A percentile compares a stretch with the other conserved stretches of the same genome.
Conservation (phyloP, 2,797 vertebrate genomes). For the Sciaenops ocellatus region DNA sequence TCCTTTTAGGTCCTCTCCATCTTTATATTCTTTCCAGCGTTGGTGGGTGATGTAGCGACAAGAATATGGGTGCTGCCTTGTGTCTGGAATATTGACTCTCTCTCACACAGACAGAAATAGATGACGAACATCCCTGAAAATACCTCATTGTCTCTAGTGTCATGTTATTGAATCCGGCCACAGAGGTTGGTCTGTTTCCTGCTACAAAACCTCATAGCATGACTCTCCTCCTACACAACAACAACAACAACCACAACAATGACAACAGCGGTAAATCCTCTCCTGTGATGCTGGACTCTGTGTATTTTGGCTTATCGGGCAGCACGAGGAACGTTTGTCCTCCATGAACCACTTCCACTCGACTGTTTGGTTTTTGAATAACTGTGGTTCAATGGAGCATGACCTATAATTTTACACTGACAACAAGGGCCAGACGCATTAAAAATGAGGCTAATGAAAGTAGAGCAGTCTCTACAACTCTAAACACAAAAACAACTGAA, state of each 20-base stretch:
- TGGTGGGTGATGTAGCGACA: conserved; percentile 42
- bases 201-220: conserved; percentile 60
- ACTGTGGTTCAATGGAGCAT: conserved; percentile 40
- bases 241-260: conserved; percentile 44
- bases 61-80: conserved; percentile 58
- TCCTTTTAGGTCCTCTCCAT: conserved; percentile 12
- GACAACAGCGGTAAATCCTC: conserved; percentile 25
- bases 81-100: conserved; percentile 47
- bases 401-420: conserved; percentile 20
- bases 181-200: conserved; percentile 55
- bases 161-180: conserved; percentile 38
- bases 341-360: conserved; percentile 21
- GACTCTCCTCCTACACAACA: conserved; percentile 42
- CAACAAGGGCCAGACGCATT: conserved; percentile 15
- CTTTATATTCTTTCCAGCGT: conserved; percentile 7
- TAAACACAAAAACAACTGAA: conserved; percentile 39
- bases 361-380: conserved; percentile 17
- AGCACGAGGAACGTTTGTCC: not conserved
- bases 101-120: conserved; percentile 52
- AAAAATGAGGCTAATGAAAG: conserved; percentile 28
- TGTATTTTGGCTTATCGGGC: not conserved
- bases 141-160: conserved; percentile 42
- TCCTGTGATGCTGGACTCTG: conserved; percentile 20
- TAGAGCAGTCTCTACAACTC: conserved; percentile 11
- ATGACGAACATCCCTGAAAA: conserved; percentile 49